Conservation (phyloP, 2,797 vertebrate genomes). For the Kryptopterus vitreolus region DNA sequence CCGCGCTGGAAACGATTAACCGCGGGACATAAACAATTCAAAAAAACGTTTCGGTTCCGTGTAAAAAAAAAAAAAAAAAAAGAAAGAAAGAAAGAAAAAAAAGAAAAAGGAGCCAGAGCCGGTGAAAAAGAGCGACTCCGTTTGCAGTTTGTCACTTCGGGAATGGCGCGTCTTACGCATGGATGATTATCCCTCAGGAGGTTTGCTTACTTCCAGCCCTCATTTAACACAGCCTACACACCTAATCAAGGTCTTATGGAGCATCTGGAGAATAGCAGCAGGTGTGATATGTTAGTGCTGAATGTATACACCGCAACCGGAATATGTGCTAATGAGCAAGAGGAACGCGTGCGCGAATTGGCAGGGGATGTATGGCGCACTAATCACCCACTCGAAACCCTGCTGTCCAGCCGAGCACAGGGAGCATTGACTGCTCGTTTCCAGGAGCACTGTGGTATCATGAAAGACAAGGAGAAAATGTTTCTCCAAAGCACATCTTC, state of each 20-base stretch:
- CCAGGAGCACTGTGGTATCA: not conserved
- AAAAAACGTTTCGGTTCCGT: not conserved
- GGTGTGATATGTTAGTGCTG: conserved; percentile 17
- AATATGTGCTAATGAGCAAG: conserved; percentile 31
- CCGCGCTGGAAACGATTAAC: conserved; percentile 19
- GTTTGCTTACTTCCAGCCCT: conserved; percentile 33
- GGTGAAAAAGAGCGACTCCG: conserved; percentile 10
- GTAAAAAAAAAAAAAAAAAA: no score
- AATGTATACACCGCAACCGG: conserved; percentile 15
- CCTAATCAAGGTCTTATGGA: conserved; percentile 38
- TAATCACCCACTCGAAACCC: conserved; percentile 15
- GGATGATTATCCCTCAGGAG: conserved; percentile 43
- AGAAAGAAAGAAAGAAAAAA: no score
- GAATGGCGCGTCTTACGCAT: conserved; percentile 25
- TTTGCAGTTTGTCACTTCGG: conserved; percentile 24
- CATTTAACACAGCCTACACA: conserved; percentile 37
- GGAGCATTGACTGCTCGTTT: not conserved
- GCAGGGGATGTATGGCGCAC: conserved; percentile 28
- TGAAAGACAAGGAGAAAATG: not conserved
- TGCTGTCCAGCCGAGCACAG: conserved; percentile 20
- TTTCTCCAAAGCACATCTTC: not conserved
- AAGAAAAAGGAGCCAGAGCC: not conserved
- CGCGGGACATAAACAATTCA: conserved; percentile 15
- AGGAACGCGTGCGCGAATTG: conserved; percentile 16
- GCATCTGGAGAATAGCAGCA: conserved; percentile 31